Evolutionary conservation across 2,888 invertebrate genomes (phyloP).

Genomic region (Lysandra bellargus): DNA sequence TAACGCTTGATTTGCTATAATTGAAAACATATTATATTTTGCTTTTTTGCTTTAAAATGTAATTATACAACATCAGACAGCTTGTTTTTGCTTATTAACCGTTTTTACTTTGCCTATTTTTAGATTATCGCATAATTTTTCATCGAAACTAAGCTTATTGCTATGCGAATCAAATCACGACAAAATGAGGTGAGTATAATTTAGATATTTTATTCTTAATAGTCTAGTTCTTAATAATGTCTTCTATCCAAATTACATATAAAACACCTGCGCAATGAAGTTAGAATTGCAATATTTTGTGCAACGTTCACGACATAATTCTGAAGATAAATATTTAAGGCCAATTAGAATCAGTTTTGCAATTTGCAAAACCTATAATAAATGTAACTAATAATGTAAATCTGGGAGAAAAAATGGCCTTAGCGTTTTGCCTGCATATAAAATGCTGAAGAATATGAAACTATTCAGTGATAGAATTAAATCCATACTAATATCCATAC

Average conservation of each 20-base stretch:
- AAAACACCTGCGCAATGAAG: background rate
- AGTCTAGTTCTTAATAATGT: too few species aligned
- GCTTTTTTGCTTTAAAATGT: background rate
- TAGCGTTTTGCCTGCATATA: background rate
- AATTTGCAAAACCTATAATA: too few species aligned
- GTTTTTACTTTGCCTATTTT: background rate
- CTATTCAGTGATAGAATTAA: too few species aligned
- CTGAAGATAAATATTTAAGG: background rate
- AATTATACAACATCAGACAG: too few species aligned
- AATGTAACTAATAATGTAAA: background rate
- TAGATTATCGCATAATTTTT: background rate
- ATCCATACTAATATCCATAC: too few species aligned
- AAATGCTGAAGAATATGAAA: background rate
- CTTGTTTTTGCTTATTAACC: background rate
- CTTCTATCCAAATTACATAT: background rate
- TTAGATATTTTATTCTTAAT: background rate
- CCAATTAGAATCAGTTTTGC: background rate
- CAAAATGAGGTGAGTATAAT: background rate
- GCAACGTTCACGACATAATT: background rate
- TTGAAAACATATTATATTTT: background rate
- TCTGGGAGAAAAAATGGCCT: background rate
- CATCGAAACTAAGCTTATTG: background rate
- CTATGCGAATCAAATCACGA: background rate
- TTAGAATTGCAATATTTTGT: constrained; percentile 1
- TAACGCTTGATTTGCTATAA: background rate